Base-by-base conservation (phyloP, 2,113 vertebrate genomes). In the Aldabrachelys gigantea region DNA sequence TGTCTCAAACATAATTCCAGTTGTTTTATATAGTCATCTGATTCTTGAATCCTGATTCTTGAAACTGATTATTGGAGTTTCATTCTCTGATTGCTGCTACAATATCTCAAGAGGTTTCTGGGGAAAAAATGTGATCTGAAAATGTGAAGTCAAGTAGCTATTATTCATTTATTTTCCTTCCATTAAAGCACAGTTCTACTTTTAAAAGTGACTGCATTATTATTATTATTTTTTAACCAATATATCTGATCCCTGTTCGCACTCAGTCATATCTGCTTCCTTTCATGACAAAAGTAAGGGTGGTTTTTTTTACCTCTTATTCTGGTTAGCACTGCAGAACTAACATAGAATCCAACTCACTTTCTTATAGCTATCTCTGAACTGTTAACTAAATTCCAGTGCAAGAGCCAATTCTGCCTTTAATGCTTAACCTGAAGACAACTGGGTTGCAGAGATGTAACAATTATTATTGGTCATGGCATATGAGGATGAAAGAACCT, bases 131-230 rank as follows among this genome's bases (percentile, higher is more conserved):
- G 44, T 11, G 57, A 41, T 88, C 22, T 82, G 35, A 88, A 41
- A 89, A 81, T 50, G 1, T 27, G 27, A 35, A 69, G 89, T 88
- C 22, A 9, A 16, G 27, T 69, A 80, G 38, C 27, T 2, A 1
- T n/a, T 93, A 27, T 84, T 29, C 12, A 13, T 79, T 91, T 91
- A 92, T 53, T 12, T 44, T 24, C 25, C 91, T 91, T 22, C 17
- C 2, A 3, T 88, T 89, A 62, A 79, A 75, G 54, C 53, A 6
- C 52, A 53, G 13, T 25, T 47, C 47, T 89, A 1, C 35, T 82
- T 88, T 44, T n/a, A 44, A 89, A 94, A 78, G 9, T 29, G 41
- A 29, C n/a, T 82, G 31, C 50, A 6, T 49, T 49, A 49, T 49
- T 49, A 49, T 49, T 49, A 49, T 85, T 62, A 2, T 10, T 25